These are phyloP conservation scores for Lissocephala sabroskyi DNA, from an alignment of 2,888 invertebrate genomes.

Conservation along the genomic window DNA sequence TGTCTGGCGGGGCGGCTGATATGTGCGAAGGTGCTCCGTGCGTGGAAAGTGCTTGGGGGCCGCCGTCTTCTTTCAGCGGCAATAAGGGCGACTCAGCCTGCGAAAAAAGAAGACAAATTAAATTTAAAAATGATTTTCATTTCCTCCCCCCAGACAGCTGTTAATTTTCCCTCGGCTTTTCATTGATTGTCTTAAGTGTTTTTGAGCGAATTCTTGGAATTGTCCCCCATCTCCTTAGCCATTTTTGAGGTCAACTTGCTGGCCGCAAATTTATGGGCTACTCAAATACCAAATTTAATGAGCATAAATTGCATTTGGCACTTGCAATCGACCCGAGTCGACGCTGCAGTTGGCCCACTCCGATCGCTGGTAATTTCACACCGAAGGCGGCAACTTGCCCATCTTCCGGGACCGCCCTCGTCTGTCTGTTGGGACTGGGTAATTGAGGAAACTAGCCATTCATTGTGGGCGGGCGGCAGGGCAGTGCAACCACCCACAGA, in stretches of 20 bases:
- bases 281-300: slow-evolving; percentile 25
- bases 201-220: background rate
- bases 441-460: slow-evolving; percentile 27
- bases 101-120: slow-evolving; percentile 8
- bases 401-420: too few species aligned
- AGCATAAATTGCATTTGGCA: slow-evolving; percentile 37
- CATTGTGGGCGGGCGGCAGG: too few species aligned
- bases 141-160: background rate
- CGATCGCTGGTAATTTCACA: slow-evolving; percentile 33
- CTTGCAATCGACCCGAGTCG: background rate
- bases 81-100: slow-evolving; percentile 70
- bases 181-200: slow-evolving; percentile 14
- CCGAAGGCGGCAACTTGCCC: slow-evolving; percentile 5
- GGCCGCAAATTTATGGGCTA: too few species aligned
- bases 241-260: too few species aligned
- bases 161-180: slow-evolving; percentile 1
- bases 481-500: too few species aligned
- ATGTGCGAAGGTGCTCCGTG: slow-evolving; percentile 39
- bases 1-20: slow-evolving; percentile 37
- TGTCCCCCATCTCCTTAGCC: too few species aligned
- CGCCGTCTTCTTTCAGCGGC: slow-evolving; percentile 47
- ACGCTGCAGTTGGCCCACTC: too few species aligned
- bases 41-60: slow-evolving; percentile 23
- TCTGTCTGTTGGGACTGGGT: too few species aligned
- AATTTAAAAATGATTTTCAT: background rate